Conservation (phyloP, 2,113 vertebrate genomes). For the Engraulis encrasicolus region DNA sequence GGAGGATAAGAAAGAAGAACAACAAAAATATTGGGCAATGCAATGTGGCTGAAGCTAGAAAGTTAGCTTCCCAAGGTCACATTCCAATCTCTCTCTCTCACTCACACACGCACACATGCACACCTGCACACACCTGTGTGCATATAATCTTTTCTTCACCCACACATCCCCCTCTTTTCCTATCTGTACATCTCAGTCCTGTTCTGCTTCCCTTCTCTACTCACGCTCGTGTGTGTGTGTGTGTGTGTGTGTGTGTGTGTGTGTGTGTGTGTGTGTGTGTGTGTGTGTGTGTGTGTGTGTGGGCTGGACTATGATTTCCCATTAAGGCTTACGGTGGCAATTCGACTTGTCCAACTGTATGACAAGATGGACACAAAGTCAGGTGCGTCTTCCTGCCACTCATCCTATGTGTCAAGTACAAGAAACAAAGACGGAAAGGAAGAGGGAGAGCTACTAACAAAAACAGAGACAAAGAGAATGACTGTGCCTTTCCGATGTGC, state of each 20-base stretch:
- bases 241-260: too few species aligned
- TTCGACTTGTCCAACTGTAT: too few species aligned
- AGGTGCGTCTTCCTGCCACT: too few species aligned
- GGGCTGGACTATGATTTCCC: too few species aligned
- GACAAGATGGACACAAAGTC: too few species aligned
- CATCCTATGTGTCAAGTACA: too few species aligned
- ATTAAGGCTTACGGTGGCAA: too few species aligned
- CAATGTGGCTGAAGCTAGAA: neutral
- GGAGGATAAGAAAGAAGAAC: neutral
- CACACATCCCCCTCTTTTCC: too few species aligned
- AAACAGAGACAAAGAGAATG: neutral
- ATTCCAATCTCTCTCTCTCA: neutral
- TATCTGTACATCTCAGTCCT: conserved; percentile 38
- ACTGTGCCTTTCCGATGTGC: too few species aligned
- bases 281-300: too few species aligned
- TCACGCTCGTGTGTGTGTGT: neutral
- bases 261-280: too few species aligned
- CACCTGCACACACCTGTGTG: neutral
- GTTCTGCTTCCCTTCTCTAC: neutral
- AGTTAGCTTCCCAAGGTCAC: neutral
- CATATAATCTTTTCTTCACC: neutral
- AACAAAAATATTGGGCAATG: neutral
- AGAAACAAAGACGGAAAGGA: conserved; percentile 18
- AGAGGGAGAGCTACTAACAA: neutral
- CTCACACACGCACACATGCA: too few species aligned